Conservation (phyloP, 2,113 vertebrate genomes). For the Syngnathus scovelli region DNA sequence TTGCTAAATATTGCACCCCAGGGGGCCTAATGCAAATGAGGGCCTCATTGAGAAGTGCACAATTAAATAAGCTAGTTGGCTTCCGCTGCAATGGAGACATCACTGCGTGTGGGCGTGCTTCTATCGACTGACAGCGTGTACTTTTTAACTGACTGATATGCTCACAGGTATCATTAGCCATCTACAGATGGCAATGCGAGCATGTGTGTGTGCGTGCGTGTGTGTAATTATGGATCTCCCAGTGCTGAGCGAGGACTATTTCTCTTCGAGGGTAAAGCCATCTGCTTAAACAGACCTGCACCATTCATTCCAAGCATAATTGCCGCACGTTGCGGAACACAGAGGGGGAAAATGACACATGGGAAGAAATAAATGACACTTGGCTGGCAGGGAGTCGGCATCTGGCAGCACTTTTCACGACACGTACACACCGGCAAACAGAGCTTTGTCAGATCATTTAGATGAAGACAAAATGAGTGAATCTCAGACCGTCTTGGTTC, state of each 20-base stretch:
- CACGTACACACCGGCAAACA: constrained; percentile 34
- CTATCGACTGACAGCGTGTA: constrained; percentile 54
- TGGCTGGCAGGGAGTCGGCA: constrained; percentile 33
- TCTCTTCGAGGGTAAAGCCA: constrained; percentile 64
- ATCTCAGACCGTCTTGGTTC: constrained; percentile 1
- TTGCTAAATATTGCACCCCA: constrained; percentile 21
- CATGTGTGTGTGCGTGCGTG: constrained; percentile 22
- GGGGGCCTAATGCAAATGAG: constrained; percentile 30
- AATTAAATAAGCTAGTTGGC: constrained; percentile 5
- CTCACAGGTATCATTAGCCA: constrained; percentile 68
- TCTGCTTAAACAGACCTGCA: constrained; percentile 68
- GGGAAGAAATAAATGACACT: constrained; percentile 43
- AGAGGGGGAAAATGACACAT: constrained; percentile 55
- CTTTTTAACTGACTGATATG: constrained; percentile 55
- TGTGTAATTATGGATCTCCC: constrained; percentile 66
- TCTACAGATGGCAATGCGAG: constrained; percentile 57
- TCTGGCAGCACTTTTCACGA: constrained; percentile 41
- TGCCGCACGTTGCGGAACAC: constrained; percentile 53
- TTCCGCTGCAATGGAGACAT: constrained; percentile 51
- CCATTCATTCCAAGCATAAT: constrained; percentile 66
- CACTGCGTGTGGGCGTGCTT: constrained; percentile 43
- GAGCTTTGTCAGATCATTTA: constrained; percentile 33
- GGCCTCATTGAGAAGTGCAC: not conserved
- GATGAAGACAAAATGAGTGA: not conserved
- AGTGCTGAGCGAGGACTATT: constrained; percentile 54